phyloP scores from a whole-genome alignment of 2,797 vertebrate genomes.

The Notoglanidium macrostoma region DNA sequence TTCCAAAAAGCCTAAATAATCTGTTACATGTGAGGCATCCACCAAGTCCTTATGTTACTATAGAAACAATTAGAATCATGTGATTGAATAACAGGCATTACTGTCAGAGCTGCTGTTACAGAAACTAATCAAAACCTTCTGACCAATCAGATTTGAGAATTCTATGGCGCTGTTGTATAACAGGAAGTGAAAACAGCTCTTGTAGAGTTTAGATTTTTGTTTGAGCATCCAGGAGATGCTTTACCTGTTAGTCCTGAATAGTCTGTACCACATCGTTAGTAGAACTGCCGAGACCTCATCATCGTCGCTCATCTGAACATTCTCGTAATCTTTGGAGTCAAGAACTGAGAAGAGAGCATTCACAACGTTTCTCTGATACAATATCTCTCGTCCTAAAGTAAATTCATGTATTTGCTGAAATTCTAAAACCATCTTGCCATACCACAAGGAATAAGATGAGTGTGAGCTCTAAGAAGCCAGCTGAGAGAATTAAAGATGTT shows the following conservation, averaged over 20 bases:
- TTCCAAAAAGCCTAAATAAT: background rate
- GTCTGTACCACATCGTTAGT: slow-evolving; percentile 80
- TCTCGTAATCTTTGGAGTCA: slow-evolving; percentile 82
- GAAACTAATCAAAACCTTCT: background rate
- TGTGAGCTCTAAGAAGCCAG: slow-evolving; percentile 79
- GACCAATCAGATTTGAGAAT: background rate
- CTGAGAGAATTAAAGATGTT: slow-evolving; percentile 82
- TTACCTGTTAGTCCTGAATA: slow-evolving; percentile 82
- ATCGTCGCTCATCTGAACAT: slow-evolving; percentile 84
- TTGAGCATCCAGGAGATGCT: slow-evolving; percentile 12
- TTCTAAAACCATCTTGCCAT: slow-evolving; percentile 48
- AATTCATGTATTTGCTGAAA: background rate
- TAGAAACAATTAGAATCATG: background rate
- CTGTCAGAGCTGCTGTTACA: background rate
- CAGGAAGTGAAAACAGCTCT: background rate
- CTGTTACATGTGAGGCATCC: background rate
- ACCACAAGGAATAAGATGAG: slow-evolving; percentile 77
- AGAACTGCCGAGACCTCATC: slow-evolving; percentile 74
- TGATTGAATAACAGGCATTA: background rate
- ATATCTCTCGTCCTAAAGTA: background rate
- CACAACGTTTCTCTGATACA: background rate
- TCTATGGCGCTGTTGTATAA: background rate
- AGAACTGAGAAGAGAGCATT: slow-evolving; percentile 74
- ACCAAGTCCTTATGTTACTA: background rate
- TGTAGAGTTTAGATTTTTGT: too few relatives aligned